Base-by-base conservation (phyloP, 2,888 invertebrate genomes). In the Ceramica pisi region DNA sequence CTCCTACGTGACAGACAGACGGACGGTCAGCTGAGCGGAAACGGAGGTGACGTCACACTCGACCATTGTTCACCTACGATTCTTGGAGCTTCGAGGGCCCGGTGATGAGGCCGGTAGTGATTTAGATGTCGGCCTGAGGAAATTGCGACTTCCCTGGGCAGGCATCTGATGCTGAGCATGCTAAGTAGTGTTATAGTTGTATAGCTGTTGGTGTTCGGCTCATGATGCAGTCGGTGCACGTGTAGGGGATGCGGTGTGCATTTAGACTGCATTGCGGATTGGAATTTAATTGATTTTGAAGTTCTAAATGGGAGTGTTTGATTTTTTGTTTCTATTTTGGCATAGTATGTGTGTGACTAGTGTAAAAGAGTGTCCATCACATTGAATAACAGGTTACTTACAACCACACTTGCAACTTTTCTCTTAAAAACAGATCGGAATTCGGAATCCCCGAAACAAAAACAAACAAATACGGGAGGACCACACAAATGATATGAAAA, bases 21-120 rank as follows among this genome's bases (percentile, higher is more conserved):
- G 76, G 86, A 85, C 86, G 86, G 88, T 92, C 95, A 95, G 95
- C 95, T 94, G 94, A 90, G 91, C 93, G 95, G 94, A 94, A 93
- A 86, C 90, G 88, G 95, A 95, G 89, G 89, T 95, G 95, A 95
- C 94, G 94, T 92, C 94, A 91, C 91, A 78, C 63, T 55, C 67
- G 59, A 60, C 83, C 82, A 84, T 84, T 89, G 92, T 92, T 92
- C 90, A 88, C 90, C 90, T 91, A 92, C 90, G 90, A 87, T 90
- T 86, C 79, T 75, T 64, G 80, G 86, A 84, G 84, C 61, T 48
- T 72, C 38, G 57, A 38, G 21, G n/a, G 19, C 53, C 77, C 71
- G 82, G 77, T 75, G 82, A 84, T 84, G 74, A 82, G 71, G 71
- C 82, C 85, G 86, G 85, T 71, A 82, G 83, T 75, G 76, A 83